Evolutionary conservation across 2,888 invertebrate genomes (phyloP).

Genomic region (Microctonus brassicae): DNA sequence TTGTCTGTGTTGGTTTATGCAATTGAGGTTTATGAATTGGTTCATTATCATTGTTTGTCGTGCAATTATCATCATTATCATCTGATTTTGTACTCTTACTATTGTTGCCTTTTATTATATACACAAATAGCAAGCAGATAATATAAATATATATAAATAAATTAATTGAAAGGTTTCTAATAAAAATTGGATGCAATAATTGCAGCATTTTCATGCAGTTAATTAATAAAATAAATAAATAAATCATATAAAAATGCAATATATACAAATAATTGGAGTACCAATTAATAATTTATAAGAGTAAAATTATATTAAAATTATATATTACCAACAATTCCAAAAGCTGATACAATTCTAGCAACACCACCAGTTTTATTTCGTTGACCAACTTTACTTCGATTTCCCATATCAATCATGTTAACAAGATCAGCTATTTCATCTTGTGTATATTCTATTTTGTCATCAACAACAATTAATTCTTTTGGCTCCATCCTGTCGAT

Average conservation of each 20-base stretch:
- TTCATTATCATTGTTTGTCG: conserved; percentile 50
- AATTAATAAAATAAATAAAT: conserved; percentile 28
- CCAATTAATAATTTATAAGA: background rate
- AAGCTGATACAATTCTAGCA: conserved; percentile 87
- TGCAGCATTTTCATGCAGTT: background rate
- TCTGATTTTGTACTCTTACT: background rate
- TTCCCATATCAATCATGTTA: conserved; percentile 81
- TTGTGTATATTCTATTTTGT: conserved; percentile 90
- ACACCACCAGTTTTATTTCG: conserved; percentile 73
- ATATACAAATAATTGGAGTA: background rate
- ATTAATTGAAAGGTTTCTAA: background rate
- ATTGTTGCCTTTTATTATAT: conserved; percentile 15
- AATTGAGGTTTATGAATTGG: conserved; percentile 48
- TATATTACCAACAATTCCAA: conserved; percentile 90
- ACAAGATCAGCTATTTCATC: conserved; percentile 89
- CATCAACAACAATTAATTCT: conserved; percentile 87
- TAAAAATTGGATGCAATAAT: background rate
- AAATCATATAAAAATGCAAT: background rate
- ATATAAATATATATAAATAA: background rate
- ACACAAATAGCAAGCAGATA: conserved; percentile 5
- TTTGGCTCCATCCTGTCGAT: conserved; percentile 91
- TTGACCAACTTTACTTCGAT: conserved; percentile 74
- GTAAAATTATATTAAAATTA: background rate
- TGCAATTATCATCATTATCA: conserved; percentile 18
- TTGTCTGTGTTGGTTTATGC: conserved; percentile 61